A percentile compares a stretch with the other conserved stretches of the same genome.
phyloP scores from a whole-genome alignment of 2,888 invertebrate species.

The Eubasilissa splendida region DNA sequence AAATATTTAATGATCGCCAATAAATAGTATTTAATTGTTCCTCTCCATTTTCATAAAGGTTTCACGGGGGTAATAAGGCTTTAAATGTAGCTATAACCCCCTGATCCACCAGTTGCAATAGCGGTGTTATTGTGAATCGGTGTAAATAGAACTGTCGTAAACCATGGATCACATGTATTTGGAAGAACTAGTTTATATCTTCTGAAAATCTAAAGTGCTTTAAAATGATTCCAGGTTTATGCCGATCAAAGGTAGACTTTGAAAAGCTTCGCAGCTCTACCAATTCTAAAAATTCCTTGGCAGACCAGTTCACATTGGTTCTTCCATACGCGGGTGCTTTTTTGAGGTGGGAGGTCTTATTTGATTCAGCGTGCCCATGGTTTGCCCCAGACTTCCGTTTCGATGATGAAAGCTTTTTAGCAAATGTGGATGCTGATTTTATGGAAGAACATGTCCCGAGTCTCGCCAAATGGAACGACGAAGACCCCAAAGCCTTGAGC shows the following conservation, averaged over 20 bases:
- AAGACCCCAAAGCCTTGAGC: slow-evolving; percentile 73
- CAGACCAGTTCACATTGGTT: slow-evolving; percentile 75
- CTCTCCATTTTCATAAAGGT: no score
- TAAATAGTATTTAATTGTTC: no score
- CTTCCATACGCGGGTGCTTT: slow-evolving; percentile 81
- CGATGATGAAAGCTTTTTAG: slow-evolving; percentile 78
- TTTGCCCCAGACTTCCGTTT: slow-evolving; percentile 85
- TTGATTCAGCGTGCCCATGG: slow-evolving; percentile 76
- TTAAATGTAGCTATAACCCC: no score
- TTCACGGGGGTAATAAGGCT: no score
- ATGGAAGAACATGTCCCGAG: slow-evolving; percentile 73
- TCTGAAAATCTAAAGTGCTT: not conserved
- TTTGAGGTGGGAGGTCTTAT: slow-evolving; percentile 80
- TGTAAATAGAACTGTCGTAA: no score
- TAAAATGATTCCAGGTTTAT: slow-evolving; percentile 64
- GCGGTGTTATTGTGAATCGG: no score
- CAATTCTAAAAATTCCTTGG: slow-evolving; percentile 63
- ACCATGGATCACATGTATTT: no score
- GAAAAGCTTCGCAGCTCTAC: slow-evolving; percentile 66
- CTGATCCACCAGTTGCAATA: no score
- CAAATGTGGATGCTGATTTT: slow-evolving; percentile 72
- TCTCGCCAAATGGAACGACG: slow-evolving; percentile 77
- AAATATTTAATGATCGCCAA: no score
- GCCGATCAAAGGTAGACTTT: slow-evolving; percentile 69
- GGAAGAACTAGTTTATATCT: not conserved